These are phyloP conservation scores for Cyprinodon tularosa DNA, from an alignment of 2,113 vertebrate species.

Conservation along the genomic window DNA sequence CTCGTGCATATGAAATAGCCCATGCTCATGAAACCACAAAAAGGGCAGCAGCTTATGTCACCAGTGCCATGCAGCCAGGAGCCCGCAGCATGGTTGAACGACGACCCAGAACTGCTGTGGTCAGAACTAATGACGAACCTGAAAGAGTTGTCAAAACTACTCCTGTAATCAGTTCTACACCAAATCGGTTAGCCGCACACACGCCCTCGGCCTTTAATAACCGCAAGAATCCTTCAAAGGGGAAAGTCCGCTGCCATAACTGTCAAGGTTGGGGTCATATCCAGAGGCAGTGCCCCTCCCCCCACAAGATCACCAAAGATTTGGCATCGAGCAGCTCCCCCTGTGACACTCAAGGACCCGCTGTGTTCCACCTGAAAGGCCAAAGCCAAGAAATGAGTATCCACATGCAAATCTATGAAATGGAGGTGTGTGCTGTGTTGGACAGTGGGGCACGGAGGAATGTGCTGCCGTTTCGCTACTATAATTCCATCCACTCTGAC, in stretches of 20 bases:
- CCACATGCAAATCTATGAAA: not conserved
- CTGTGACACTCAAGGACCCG: not conserved
- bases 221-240: not conserved
- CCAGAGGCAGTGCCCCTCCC: not conserved
- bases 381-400: constrained; percentile 10
- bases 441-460: not conserved
- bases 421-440: constrained; percentile 3
- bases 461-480: not conserved
- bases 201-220: not conserved
- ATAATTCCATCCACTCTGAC: not conserved
- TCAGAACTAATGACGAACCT: not conserved
- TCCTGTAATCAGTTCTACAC: not conserved
- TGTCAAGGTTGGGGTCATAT: constrained; percentile 4
- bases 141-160: not conserved
- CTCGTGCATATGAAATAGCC: not conserved
- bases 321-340: not conserved
- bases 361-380: not conserved
- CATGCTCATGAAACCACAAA: constrained; percentile 1
- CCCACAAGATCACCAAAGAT: not conserved
- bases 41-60: not conserved
- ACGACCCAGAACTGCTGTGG: not conserved
- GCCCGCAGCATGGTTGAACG: not conserved
- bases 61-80: not conserved
- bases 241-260: not conserved
- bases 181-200: not conserved